Evolutionary conservation across 2,113 vertebrate genomes (phyloP).

Genomic region (Sapayoa aenigma): DNA sequence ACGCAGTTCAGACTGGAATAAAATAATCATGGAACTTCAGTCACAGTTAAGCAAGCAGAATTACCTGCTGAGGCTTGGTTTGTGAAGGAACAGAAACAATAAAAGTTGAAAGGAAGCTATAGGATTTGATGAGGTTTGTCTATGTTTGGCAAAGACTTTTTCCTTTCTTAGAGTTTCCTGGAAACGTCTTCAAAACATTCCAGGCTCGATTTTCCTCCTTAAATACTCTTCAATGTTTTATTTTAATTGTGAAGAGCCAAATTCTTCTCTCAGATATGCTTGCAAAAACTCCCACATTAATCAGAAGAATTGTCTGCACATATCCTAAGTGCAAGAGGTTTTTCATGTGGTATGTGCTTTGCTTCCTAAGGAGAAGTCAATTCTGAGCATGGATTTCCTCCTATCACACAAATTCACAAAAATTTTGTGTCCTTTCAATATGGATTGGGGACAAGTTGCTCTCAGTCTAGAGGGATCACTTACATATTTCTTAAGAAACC

Average conservation of each 20-base stretch:
- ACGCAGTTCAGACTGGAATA: background rate
- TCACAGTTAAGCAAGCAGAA: background rate
- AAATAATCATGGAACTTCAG: background rate
- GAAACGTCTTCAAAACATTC: conserved; percentile 60
- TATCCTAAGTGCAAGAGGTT: background rate
- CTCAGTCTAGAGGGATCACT: background rate
- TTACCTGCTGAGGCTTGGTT: conserved; percentile 48
- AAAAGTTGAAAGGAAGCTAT: conserved; percentile 36
- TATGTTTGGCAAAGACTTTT: conserved; percentile 35
- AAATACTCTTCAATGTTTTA: conserved; percentile 38
- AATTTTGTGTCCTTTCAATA: background rate
- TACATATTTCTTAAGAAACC: background rate
- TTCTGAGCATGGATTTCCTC: background rate
- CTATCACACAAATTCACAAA: background rate
- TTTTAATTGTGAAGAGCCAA: conserved; percentile 41
- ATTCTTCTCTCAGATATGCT: conserved; percentile 35
- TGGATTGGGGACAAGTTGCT: background rate
- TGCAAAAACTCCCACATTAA: conserved; percentile 30
- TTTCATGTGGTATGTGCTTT: background rate
- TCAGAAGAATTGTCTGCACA: background rate
- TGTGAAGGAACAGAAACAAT: background rate
- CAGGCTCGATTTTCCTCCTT: conserved; percentile 35
- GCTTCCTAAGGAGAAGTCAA: background rate
- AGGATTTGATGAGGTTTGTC: conserved; percentile 53
- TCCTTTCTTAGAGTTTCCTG: conserved; percentile 43